Evolutionary conservation across 2,797 vertebrate species (phyloP).

Genomic region (Gymnopithys bicolor): DNA sequence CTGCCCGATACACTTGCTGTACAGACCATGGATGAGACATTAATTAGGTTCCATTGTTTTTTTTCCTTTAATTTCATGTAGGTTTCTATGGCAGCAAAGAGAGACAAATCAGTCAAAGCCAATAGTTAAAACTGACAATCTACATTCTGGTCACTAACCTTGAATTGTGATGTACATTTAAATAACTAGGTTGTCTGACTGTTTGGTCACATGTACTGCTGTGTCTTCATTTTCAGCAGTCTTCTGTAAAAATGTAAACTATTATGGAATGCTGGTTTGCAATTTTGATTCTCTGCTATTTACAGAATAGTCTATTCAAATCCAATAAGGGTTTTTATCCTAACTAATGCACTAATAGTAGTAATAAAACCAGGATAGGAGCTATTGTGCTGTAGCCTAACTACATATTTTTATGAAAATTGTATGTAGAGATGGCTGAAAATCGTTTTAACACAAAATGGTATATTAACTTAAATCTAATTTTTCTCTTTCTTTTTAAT

Average conservation of each 20-base stretch:
- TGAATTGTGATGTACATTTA: background rate
- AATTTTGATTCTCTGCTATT: background rate
- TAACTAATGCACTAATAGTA: background rate
- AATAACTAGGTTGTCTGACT: conserved; percentile 16
- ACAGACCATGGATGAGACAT: background rate
- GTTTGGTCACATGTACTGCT: background rate
- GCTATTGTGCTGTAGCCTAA: background rate
- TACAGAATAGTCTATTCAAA: background rate
- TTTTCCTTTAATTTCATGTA: background rate
- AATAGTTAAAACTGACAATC: background rate
- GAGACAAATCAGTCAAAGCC: background rate
- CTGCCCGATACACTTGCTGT: background rate
- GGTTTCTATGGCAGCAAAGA: background rate
- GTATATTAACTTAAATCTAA: background rate
- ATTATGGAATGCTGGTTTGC: background rate
- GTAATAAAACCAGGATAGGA: background rate
- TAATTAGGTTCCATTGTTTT: background rate
- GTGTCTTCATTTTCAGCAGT: background rate
- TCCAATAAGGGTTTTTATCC: background rate
- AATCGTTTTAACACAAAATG: background rate
- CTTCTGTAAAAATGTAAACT: background rate
- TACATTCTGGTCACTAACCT: background rate
- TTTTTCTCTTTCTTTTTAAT: background rate
- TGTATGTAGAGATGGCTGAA: background rate
- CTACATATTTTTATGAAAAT: background rate